Base-by-base conservation (phyloP, 2,797 vertebrate genomes). In the Limnodromus scolopaceus region DNA sequence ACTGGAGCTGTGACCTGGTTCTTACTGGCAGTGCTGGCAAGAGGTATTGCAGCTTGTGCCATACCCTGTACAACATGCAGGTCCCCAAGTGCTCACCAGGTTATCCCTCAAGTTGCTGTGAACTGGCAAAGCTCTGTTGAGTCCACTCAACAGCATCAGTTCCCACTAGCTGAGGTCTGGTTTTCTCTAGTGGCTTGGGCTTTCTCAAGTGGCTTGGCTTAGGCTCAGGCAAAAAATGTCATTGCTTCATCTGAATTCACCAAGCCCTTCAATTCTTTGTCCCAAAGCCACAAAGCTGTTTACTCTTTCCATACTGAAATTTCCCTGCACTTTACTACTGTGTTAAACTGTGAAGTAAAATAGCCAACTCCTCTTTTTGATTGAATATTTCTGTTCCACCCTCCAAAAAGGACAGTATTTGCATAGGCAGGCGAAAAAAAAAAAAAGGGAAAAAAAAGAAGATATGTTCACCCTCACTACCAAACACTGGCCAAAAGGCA, bases 401-500 rank as follows among this genome's bases (percentile, higher is more conserved):
- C 71, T 78, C 58, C 80, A 69, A 83, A 80, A 71, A 75, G 55
- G 30, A 69, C 36, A 53, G 45, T 82, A 66, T 70, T 76, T 92
- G 63, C 55, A 82, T 13, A 48, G 57, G 46, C 16, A 32, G 24
- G 14, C 3, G 0, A 1, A 5, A 20, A 45, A 45, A 20, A 48
- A 10, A 48, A 4, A 25, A 27, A 39, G 13, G 13, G 38, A 12
- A 24, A 13, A 3, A 2, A 14, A 54, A 76, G 39, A 11, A 51
- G 23, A 14, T 23, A 51, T 36, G 34, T 80, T 91, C 77, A 77
- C 57, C 22, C 69, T 88, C 79, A 36, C 46, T 90, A 83, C 54
- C 43, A 89, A 92, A 93, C 34, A 32, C 60, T 66, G 55, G 45
- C 87, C 79, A 87, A 96, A 94, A 92, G 86, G 58, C 79, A 89